phyloP scores from a whole-genome alignment of 2,113 vertebrate species.

The Corythaeola cristata region DNA sequence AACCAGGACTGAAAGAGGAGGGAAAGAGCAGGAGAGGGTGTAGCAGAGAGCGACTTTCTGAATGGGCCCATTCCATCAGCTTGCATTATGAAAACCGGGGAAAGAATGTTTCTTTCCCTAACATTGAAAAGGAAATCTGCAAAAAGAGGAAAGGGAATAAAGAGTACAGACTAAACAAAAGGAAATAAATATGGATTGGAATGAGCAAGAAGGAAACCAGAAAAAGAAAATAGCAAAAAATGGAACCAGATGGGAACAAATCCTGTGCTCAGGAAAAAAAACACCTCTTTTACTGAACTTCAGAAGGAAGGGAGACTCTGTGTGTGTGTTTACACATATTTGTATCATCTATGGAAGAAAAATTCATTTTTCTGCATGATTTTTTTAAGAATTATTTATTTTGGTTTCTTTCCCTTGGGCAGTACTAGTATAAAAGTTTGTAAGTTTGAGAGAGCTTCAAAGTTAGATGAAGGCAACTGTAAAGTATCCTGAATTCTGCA shows the following conservation, averaged over 20 bases:
- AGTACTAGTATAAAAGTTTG: neutral
- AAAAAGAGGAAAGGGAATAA: constrained; percentile 29
- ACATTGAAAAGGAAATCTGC: constrained; percentile 25
- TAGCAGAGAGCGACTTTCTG: neutral
- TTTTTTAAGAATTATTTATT: neutral
- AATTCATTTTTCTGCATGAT: neutral
- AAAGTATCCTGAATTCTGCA: neutral
- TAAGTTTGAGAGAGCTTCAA: neutral
- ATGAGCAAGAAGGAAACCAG: constrained; percentile 8
- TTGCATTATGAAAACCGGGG: neutral
- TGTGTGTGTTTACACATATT: neutral
- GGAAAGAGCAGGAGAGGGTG: neutral
- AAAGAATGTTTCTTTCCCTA: constrained; percentile 7
- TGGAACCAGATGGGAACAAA: constrained; percentile 48
- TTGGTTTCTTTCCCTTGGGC: neutral
- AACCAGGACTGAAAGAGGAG: neutral
- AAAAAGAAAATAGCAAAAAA: constrained; percentile 35
- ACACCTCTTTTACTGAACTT: neutral
- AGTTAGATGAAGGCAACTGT: neutral
- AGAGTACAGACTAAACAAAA: constrained; percentile 51
- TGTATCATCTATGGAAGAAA: neutral
- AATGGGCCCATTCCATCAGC: neutral
- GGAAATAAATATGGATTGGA: constrained; percentile 36
- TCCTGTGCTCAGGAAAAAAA: neutral
- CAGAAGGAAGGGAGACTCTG: neutral